Percentiles rank a stretch among this genome's conserved stretches.
Conservation (phyloP, 1,140 invertebrate genomes). For the Limonius californicus region DNA sequence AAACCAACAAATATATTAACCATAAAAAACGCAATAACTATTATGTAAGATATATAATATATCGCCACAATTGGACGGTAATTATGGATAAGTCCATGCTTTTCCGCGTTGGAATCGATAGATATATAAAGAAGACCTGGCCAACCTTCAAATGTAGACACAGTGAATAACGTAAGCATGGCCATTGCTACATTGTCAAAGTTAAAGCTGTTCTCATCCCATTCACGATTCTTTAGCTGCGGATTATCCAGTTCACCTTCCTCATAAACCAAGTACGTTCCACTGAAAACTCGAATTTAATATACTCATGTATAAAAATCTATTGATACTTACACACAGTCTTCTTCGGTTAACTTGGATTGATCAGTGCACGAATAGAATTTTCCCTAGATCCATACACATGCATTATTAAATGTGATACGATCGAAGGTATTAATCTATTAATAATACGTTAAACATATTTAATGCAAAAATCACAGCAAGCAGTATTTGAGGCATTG, state of each 20-base stretch:
- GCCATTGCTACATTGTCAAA: constrained; percentile 97
- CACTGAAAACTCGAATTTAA: constrained; percentile 52
- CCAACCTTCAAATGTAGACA: constrained; percentile 99
- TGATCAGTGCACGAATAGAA: constrained; percentile 83
- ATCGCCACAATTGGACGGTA: constrained; percentile 95
- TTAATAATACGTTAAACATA: not conserved
- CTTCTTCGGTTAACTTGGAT: constrained; percentile 80
- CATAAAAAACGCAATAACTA: constrained; percentile 99
- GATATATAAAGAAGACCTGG: constrained; percentile 90
- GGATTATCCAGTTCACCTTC: constrained; percentile 82
- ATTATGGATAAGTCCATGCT: constrained; percentile 95
- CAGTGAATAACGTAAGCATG: constrained; percentile 98
- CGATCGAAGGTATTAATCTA: no score
- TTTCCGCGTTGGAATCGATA: constrained; percentile 95
- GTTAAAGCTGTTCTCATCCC: constrained; percentile 86
- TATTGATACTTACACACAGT: constrained; percentile 76
- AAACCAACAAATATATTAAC: constrained; percentile 99
- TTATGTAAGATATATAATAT: constrained; percentile 99
- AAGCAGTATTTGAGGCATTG: not conserved
- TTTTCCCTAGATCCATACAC: constrained; percentile 62
- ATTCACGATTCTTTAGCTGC: constrained; percentile 68
- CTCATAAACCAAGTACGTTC: constrained; percentile 84
- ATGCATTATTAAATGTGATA: not conserved
- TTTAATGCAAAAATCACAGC: not conserved
- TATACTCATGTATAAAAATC: not conserved